Evolutionary conservation across 1,140 invertebrate species (phyloP).

Genomic region (Condylostylus longicornis): DNA sequence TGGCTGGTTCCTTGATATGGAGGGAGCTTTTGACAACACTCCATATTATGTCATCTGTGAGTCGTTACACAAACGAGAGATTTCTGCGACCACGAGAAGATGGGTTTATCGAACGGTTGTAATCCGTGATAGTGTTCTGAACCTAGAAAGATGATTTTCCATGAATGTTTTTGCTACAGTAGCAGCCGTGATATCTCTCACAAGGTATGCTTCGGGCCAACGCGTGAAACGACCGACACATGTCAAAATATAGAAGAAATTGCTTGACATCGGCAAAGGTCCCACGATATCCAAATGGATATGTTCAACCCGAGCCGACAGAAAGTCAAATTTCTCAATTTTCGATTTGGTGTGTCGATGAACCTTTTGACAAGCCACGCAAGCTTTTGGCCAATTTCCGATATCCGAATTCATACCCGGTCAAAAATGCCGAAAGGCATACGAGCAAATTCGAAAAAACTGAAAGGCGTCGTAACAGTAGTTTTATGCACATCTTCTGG

Average conservation of each 20-base stretch:
- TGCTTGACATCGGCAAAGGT: constrained; percentile 11
- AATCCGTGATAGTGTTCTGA: constrained; percentile 16
- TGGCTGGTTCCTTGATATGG: too few relatives aligned
- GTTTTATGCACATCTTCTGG: constrained; percentile 26
- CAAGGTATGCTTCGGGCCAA: constrained; percentile 18
- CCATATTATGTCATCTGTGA: too few relatives aligned
- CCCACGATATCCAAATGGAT: constrained; percentile 20
- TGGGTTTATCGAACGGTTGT: too few relatives aligned
- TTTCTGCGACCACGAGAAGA: too few relatives aligned
- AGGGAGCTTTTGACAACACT: too few relatives aligned
- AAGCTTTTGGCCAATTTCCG: constrained; percentile 4
- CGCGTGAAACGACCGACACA: constrained; percentile 16
- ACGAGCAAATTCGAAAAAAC: background rate
- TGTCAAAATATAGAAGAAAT: constrained; percentile 11
- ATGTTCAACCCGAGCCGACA: constrained; percentile 9
- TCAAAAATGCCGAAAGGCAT: constrained; percentile 16
- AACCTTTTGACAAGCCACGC: constrained; percentile 17
- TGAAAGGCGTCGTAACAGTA: constrained; percentile 22
- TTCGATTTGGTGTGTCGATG: constrained; percentile 5
- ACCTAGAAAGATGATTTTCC: constrained; percentile 19
- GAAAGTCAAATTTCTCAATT: background rate
- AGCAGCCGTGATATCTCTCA: constrained; percentile 19
- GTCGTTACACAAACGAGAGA: too few relatives aligned
- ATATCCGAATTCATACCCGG: constrained; percentile 17
- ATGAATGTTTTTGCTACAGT: constrained; percentile 21